A percentile compares a stretch with the other conserved stretches of the same genome.
Conservation (phyloP, 2,888 invertebrate genomes). For the Ditula angustiorana region DNA sequence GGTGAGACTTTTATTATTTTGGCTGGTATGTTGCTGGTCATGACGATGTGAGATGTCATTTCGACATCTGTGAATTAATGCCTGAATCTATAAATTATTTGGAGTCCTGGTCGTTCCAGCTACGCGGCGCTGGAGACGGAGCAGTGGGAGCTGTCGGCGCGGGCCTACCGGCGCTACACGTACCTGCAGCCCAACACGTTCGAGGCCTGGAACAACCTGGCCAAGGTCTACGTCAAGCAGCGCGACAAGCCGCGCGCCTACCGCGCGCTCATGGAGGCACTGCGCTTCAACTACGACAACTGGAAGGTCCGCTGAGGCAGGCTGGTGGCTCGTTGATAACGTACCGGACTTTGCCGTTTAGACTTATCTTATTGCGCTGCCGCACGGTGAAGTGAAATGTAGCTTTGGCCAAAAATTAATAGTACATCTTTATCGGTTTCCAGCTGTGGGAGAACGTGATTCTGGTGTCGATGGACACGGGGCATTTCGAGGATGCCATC, state of each 20-base stretch:
- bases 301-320: constrained; percentile 89
- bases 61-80: background rate
- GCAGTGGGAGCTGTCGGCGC: constrained; percentile 93
- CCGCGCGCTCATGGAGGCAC: constrained; percentile 93
- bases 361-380: too few species aligned
- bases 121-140: constrained; percentile 92
- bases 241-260: constrained; percentile 95
- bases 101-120: constrained; percentile 49
- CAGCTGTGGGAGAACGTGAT: constrained; percentile 97
- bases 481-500: constrained; percentile 94
- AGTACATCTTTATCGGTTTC: constrained; percentile 9
- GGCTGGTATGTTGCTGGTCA: too few species aligned
- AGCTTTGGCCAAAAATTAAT: background rate
- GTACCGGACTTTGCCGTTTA: too few species aligned
- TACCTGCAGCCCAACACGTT: constrained; percentile 95
- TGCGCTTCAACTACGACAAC: constrained; percentile 96
- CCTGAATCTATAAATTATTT: background rate
- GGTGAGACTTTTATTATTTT: constrained; percentile 69
- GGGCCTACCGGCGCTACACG: constrained; percentile 94
- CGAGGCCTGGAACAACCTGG: constrained; percentile 99
- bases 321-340: too few species aligned
- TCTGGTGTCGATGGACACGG: constrained; percentile 94
- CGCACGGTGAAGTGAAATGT: too few species aligned
- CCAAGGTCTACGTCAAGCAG: constrained; percentile 95
- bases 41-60: too few species aligned